Evolutionary conservation across 2,113 vertebrate species (phyloP), one percentile per base, ranked within the genome.

Genomic region (Alces alces): DNA sequence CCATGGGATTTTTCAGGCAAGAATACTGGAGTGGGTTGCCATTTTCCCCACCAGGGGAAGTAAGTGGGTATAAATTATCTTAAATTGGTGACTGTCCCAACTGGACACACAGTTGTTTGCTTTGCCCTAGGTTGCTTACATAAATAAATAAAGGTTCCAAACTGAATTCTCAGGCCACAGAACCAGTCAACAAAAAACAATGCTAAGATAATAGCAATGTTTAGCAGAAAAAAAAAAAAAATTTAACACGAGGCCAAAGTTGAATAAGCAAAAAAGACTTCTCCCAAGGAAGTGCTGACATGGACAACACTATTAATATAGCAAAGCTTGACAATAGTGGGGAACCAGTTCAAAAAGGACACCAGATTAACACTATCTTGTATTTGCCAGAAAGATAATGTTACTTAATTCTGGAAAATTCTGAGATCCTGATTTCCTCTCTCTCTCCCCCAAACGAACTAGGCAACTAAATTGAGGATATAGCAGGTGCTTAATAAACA

Each of bases 271-370:
- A 58, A 97, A 73, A 70, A 47, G 55, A 64, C 45, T 79, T 94
- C 89, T 97, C 64, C 93, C 86, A 94, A 94, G 87, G 70, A 98
- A 97, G 3, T 47, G 93, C 95, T 98, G 95, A 94, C 86, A 94
- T 55, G 50, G 86, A 89, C 55, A 94, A 73, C 28, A 55, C 33
- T 66, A 88, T 89, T 57, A 84, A 60, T 50, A 89, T 16, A 92
- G 79, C 82, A 73, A 84, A 86, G 50, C 54, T 96, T 19, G 25
- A 28, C 33, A 28, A 92, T 9, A 39, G 33, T 83, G 33, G 54
- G 28, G 61, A 88, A 15, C 12, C 25, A 45, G 33, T 73, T 78
- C 88, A 19, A 86, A 96, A 97, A 95, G 28, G 80, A 90, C 0
- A 5, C 10, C 21, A 78, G 25, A 91, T 39, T 39, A 92, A 76